phyloP scores from a whole-genome alignment of 2,113 vertebrate species.

The Vireo altiloquus region DNA sequence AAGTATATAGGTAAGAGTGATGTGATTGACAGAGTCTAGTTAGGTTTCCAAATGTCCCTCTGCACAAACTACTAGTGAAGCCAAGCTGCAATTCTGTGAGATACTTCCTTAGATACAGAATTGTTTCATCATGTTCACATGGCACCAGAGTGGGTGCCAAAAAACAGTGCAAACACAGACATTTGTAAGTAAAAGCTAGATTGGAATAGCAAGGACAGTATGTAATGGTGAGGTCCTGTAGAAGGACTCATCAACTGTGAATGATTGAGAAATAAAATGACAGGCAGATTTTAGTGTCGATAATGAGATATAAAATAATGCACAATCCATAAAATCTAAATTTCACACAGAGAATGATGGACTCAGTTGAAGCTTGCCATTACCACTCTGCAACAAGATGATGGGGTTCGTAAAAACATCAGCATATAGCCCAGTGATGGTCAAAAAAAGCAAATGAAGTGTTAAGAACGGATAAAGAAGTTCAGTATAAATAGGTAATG shows the following conservation, averaged over 20 bases:
- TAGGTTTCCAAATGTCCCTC: not conserved
- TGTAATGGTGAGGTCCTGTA: not conserved
- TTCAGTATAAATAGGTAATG: not conserved
- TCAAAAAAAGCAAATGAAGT: not conserved
- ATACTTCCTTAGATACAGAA: not conserved
- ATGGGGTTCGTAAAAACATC: not conserved
- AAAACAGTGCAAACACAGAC: not conserved
- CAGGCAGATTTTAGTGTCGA: not conserved
- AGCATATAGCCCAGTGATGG: not conserved
- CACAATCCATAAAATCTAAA: not conserved
- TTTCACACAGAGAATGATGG: not conserved
- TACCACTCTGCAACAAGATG: not conserved
- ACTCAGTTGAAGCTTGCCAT: not conserved
- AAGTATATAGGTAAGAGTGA: not conserved
- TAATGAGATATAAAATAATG: not conserved
- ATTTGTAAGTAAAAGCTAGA: not conserved
- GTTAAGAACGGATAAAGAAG: not conserved
- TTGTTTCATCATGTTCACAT: not conserved
- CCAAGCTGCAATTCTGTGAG: not conserved
- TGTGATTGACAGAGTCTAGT: not conserved
- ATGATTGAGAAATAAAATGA: not conserved
- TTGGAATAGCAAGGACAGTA: not conserved
- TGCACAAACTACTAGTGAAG: not conserved
- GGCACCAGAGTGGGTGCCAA: not conserved
- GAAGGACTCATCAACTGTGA: not conserved